These are phyloP conservation scores for Tetramorium simillimum DNA, from an alignment of 1,140 invertebrate species.

Conservation along the genomic window DNA sequence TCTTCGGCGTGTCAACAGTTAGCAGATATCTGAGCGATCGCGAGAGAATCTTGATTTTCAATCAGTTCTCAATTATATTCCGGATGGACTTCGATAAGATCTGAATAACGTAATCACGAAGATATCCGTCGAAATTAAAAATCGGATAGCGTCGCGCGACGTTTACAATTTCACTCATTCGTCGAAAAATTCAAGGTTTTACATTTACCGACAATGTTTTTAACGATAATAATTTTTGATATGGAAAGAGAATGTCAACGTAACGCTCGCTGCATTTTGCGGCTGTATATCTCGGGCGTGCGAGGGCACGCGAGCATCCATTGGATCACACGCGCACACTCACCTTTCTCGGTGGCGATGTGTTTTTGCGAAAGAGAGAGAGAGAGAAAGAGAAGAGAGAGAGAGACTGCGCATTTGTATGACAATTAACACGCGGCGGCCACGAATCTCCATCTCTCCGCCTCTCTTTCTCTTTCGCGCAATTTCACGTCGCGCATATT, in stretches of 20 bases:
- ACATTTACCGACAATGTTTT: not conserved
- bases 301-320: conserved; percentile 3
- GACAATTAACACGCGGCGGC: conserved; percentile 79
- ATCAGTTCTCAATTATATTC: not conserved
- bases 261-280: not conserved
- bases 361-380: conserved; percentile 72
- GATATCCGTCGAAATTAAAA: not conserved
- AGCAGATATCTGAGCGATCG: not conserved
- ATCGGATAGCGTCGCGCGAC: not conserved
- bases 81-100: not conserved
- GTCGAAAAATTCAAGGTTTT: not conserved
- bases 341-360: conserved; percentile 16
- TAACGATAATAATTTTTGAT: not conserved
- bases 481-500: conserved; percentile 17
- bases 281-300: not conserved
- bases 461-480: conserved; percentile 32
- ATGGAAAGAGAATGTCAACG: not conserved
- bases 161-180: not conserved
- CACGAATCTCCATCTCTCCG: conserved; percentile 60
- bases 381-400: conserved; percentile 7
- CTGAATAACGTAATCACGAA: not conserved
- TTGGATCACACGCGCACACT: not conserved
- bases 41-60: not conserved
- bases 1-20: not conserved
- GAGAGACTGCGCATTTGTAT: conserved; percentile 72